Conservation (phyloP, 1,140 invertebrate species). For the Drosophila athabasca region DNA sequence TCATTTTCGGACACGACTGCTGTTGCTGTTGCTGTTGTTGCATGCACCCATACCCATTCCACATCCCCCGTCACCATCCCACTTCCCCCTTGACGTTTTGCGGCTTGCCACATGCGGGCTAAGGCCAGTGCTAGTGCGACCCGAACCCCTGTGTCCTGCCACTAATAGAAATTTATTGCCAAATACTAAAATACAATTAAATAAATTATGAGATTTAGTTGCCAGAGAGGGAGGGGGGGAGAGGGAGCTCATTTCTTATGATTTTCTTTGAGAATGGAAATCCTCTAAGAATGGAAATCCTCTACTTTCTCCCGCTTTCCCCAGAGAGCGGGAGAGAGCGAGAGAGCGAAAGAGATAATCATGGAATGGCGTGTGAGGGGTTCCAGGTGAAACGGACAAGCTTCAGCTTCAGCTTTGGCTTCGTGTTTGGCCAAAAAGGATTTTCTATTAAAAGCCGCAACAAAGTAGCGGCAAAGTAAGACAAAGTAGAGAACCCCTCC, state of each 20-base stretch:
- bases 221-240: neutral
- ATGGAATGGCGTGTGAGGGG: constrained; percentile 36
- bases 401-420: constrained; percentile 5
- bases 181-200: constrained; percentile 81
- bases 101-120: constrained; percentile 65
- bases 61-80: neutral
- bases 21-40: constrained; percentile 7
- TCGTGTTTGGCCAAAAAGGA: constrained; percentile 50
- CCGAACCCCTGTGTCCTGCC: constrained; percentile 8
- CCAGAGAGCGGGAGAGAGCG: no score
- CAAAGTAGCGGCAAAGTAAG: constrained; percentile 79
- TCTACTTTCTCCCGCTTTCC: neutral
- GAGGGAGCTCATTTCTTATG: constrained; percentile 26
- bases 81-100: constrained; percentile 1
- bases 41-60: neutral
- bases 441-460: constrained; percentile 79
- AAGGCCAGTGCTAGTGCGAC: no score
- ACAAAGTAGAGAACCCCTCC: constrained; percentile 61
- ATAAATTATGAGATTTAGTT: constrained; percentile 80
- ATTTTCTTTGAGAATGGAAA: constrained; percentile 29
- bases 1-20: constrained; percentile 29
- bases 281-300: constrained; percentile 15
- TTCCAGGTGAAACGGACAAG: constrained; percentile 46
- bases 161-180: constrained; percentile 81
- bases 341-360: constrained; percentile 48